Evolutionary conservation across 1,140 invertebrate species (phyloP), one percentile per base, ranked within the genome.

Genomic region (Diachasma alloeum): DNA sequence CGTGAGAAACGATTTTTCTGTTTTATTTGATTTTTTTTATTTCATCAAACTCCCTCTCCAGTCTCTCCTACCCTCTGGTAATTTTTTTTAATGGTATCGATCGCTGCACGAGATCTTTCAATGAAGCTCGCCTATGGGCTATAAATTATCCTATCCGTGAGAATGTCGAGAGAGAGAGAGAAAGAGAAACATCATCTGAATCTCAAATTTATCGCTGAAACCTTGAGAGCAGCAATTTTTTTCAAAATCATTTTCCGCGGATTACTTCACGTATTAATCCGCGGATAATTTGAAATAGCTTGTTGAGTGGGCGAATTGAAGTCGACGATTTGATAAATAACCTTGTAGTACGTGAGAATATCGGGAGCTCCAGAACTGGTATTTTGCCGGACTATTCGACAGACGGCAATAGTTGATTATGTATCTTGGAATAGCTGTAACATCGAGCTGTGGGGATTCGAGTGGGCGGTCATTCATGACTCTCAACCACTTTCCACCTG

Each of bases 381-480:
- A 42, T 42, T 42, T 42, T 42, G 39, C 39, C 39, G 13, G 39
- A 11, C 39, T 42, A 42, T 42, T 42, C 39, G 4, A 11, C 39
- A 42, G 39, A 42, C 48, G 4, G n/a, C 48, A 53, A 19, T 17
- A 53, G 10, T 69, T 44, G 31, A 71, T 71, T 42, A 26, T 26
- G 15, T 68, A 22, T 63, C 66, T 24, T 70, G 44, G 17, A 22
- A 42, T 70, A 70, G 31, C 10, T 19, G 48, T 53, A 53, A n/a
- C 11, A 17, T 53, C 39, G 13, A 42, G 13, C 39, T 42, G 39
- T n/a, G 2, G n/a, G 48, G 48, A 48, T 31, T 31, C n/a, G 78
- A 73, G 78, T 79, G 74, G 78, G 78, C 78, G 78, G 68, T 59
- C 78, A 79, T 79, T 79, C 78, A 79, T 79, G 74, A 75, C 24